Base-by-base conservation (phyloP, 2,113 vertebrate species). In the Arizona elegans region DNA sequence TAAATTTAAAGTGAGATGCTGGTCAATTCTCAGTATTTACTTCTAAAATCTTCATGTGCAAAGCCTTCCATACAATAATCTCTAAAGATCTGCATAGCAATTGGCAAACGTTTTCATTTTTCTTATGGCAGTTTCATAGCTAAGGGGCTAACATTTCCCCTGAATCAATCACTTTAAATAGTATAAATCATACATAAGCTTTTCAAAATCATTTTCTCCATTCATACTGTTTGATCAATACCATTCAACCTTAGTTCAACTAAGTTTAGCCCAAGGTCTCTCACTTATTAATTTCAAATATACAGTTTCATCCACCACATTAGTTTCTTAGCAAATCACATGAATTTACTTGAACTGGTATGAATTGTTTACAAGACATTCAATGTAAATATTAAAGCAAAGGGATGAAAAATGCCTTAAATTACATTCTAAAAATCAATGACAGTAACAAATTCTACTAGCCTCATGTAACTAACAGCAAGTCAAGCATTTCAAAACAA, bases 221-320 rank as follows among this genome's bases (percentile, higher is more conserved):
- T 87, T 90, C 29, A 89, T 93, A 96, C 93, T 96, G 93, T 96
- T 96, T 95, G 92, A 97, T 96, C 94, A 96, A 97, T 94, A 96
- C 8, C 0, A 43, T 96, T 95, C 96, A 95, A 96, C 95, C 95
- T 95, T 95, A 96, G 93, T 89, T 95, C 94, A 94, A 91, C 93
- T 95, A 96, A 94, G 95, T 96, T 96, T 95, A 96, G 96, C 75
- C 50, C 91, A 96, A 94, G 90, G 95, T 96, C 56, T 96, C n/a
- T 92, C 50, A 91, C 58, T 95, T 89, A 92, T 96, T 87, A 96
- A 24, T 94, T 97, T 95, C 92, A 93, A 96, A 47, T 29, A 94
- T 1, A 91, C 54, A 93, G 70, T 92, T 47, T 54, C 23, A 38
- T 26, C 11, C 24, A 12, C 86, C 56, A 86, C 92, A 95, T 94